Conservation (phyloP, 2,797 vertebrate genomes). For the Smutsia gigantea region DNA sequence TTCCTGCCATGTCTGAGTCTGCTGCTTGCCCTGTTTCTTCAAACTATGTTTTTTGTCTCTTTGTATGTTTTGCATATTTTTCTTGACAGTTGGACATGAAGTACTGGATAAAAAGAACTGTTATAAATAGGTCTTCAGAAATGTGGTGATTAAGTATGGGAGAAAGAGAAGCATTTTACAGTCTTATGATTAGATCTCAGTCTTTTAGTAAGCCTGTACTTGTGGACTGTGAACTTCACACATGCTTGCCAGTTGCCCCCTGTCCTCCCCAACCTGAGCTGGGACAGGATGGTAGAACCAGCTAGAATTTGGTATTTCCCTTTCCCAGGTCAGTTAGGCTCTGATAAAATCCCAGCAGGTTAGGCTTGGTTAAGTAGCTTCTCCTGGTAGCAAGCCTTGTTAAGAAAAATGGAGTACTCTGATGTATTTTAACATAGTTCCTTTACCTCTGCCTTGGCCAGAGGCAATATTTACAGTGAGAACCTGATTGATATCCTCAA, state of each 20-base stretch:
- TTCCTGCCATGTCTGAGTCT: not conserved
- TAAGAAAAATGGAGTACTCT: not conserved
- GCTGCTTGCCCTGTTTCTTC: not conserved
- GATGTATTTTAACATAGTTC: not conserved
- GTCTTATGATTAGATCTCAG: not conserved
- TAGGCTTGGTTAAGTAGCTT: not conserved
- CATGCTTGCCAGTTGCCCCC: not conserved
- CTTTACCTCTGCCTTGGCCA: not conserved
- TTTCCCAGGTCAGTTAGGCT: not conserved
- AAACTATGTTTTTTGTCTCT: not conserved
- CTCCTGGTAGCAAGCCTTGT: not conserved
- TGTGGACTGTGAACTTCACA: not conserved
- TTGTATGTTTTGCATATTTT: not conserved
- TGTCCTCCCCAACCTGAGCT: too few species aligned
- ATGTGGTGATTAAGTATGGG: not conserved
- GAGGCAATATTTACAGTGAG: not conserved
- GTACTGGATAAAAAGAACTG: not conserved
- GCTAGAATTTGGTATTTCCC: not conserved
- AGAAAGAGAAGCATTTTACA: not conserved
- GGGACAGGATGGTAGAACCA: not conserved
- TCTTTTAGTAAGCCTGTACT: not conserved
- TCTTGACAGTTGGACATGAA: not conserved
- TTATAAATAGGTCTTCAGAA: not conserved
- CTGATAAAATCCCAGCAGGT: not conserved
- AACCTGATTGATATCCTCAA: not conserved